A percentile compares a stretch with the other conserved stretches of the same genome.
phyloP scores from a whole-genome alignment of 2,113 vertebrate genomes.

The Ptilonorhynchus violaceus region DNA sequence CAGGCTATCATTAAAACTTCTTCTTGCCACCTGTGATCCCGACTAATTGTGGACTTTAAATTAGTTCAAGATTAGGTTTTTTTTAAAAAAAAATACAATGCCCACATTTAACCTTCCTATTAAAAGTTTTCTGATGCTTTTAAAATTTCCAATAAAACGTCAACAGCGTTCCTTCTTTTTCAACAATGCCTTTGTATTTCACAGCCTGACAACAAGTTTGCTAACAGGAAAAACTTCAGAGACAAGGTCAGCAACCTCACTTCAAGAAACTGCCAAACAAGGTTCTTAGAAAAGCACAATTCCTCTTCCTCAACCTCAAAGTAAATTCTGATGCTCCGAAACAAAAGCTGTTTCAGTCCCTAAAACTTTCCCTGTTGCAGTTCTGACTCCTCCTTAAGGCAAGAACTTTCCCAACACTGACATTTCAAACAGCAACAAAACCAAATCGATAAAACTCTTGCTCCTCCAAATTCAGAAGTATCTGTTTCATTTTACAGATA shows the following conservation, averaged over 20 bases:
- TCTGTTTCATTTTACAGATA: neutral
- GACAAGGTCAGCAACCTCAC: slow-evolving; percentile 6
- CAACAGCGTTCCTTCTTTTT: neutral
- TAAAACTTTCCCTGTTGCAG: neutral
- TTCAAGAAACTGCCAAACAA: neutral
- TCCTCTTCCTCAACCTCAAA: neutral
- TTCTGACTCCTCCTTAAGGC: neutral
- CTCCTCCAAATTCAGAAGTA: neutral
- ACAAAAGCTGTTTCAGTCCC: neutral
- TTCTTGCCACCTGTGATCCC: slow-evolving; percentile 75
- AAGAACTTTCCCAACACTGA: neutral
- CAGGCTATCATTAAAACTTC: slow-evolving; percentile 76
- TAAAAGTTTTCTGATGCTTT: slow-evolving; percentile 38
- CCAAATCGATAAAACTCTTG: neutral
- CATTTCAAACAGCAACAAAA: neutral
- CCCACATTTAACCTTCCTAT: slow-evolving; percentile 37
- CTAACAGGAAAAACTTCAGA: neutral
- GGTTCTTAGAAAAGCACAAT: neutral
- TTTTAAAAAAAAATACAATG: neutral
- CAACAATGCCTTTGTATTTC: neutral
- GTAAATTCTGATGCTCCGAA: neutral
- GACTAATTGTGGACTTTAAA: slow-evolving; percentile 70
- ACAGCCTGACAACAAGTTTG: neutral
- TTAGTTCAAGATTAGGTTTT: slow-evolving; percentile 67
- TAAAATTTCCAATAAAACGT: slow-evolving; percentile 35